phyloP scores from a whole-genome alignment of 2,113 vertebrate genomes.

The Neogobius melanostomus region DNA sequence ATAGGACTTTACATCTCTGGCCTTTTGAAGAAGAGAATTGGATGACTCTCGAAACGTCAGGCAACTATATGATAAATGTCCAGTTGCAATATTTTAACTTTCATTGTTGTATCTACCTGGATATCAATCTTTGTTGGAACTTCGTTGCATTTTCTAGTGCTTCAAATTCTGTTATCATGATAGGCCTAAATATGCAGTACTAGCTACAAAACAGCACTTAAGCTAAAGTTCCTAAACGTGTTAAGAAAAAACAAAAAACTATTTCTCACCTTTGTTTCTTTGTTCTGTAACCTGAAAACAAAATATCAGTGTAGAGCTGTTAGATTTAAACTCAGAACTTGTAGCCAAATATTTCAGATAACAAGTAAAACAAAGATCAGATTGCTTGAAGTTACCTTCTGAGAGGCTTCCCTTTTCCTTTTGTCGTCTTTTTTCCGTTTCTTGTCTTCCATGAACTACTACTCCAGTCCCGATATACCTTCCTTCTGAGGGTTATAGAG shows the following conservation, averaged over 20 bases:
- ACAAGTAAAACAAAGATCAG: not conserved
- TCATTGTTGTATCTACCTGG: too few species aligned
- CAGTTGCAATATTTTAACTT: too few species aligned
- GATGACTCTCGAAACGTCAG: too few species aligned
- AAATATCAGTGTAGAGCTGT: constrained; percentile 30
- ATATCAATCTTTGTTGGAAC: too few species aligned
- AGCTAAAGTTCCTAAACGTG: not conserved
- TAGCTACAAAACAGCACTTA: not conserved
- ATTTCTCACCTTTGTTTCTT: constrained; percentile 98
- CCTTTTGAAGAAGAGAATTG: too few species aligned
- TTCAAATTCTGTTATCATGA: too few species aligned
- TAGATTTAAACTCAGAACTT: not conserved
- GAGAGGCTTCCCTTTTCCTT: constrained; percentile 98
- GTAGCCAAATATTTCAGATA: not conserved
- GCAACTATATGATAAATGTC: too few species aligned
- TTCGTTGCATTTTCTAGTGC: too few species aligned
- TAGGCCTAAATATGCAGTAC: too few species aligned
- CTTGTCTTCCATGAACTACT: constrained; percentile 99
- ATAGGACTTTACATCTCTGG: too few species aligned
- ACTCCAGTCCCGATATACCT: constrained; percentile 95
- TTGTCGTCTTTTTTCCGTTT: constrained; percentile 99
- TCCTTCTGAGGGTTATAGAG: constrained; percentile 69
- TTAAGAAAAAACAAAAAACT: not conserved
- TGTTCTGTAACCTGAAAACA: constrained; percentile 91
- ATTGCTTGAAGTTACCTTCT: constrained; percentile 83